Base-by-base conservation (phyloP, 2,888 invertebrate species). In the Notodonta dromedarius region DNA sequence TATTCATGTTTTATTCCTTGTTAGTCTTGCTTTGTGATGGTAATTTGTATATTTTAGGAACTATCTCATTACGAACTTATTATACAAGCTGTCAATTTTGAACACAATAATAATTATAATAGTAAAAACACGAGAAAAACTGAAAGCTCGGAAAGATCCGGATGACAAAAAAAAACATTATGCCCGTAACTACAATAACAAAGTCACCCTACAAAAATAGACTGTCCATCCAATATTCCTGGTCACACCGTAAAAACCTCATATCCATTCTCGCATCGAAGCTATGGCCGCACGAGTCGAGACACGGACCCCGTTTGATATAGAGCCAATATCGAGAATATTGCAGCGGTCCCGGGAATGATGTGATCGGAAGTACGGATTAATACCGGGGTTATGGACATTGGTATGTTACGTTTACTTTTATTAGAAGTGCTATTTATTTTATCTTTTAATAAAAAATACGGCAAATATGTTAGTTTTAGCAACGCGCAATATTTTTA, bases 311-410 rank as follows among this genome's bases (percentile, higher is more conserved):
- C 11, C 8, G 48, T 12, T 13, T 48, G 48, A 48, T 48, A 5
- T 48, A 48, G 48, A 48, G 50, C 16, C 50, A 50, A 50, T 50
- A 50, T 50, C 50, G 16, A 12, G 50, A 50, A 50, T 50, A 50
- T 50, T 50, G 50, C 16, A 5, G 9, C 16, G 16, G 16, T 16
- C 46, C 46, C 50, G 16, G 50, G 16, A 50, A 50, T 50, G 16
- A 50, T 16, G 50, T 50, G 50, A 50, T 11, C 16, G 16, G 50
- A 9, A 16, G 16, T 16, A 16, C 16, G 50, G 50, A 50, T 50
- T 50, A 14, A 50, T 50, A 16, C n/a, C 16, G 16, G 16, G 50
- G 16, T 4, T 50, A 14, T 50, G 9, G 16, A 16, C 4, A 3
- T 50, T 4, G 16, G 50, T 50, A n/a, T 16, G 9, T 50, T 16